Percentiles rank a stretch among this genome's conserved stretches.
Evolutionary conservation across 2,888 invertebrate genomes (phyloP).

Genomic region (Xanthia togata): DNA sequence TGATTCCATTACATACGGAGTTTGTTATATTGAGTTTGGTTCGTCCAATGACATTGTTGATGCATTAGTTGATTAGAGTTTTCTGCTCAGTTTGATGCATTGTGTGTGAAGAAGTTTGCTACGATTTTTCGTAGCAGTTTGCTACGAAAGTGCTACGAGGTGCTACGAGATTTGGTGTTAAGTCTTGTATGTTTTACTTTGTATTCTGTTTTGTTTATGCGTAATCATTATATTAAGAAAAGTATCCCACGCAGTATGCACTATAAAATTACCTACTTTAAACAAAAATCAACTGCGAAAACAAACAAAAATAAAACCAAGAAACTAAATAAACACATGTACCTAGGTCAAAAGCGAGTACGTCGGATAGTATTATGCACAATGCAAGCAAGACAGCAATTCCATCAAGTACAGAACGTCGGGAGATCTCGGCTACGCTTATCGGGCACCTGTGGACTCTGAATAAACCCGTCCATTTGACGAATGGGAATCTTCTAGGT

Average conservation of each 20-base stretch:
- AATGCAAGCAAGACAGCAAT: constrained; percentile 79
- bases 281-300: not conserved
- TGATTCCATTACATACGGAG: constrained; percentile 49
- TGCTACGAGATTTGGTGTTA: not conserved
- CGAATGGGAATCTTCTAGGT: constrained; percentile 69
- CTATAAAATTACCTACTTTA: not conserved
- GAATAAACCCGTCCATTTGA: constrained; percentile 84
- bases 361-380: constrained; percentile 76
- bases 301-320: constrained; percentile 19
- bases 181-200: not conserved
- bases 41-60: constrained; percentile 34
- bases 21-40: constrained; percentile 31
- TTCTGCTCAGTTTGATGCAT: constrained; percentile 25
- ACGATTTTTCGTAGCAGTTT: constrained; percentile 22
- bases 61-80: constrained; percentile 50
- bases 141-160: constrained; percentile 24
- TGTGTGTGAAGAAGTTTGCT: constrained; percentile 20
- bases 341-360: constrained; percentile 53
- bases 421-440: constrained; percentile 78
- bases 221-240: not conserved
- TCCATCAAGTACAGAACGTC: constrained; percentile 79
- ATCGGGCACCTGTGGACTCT: constrained; percentile 86
- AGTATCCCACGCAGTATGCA: not conserved
- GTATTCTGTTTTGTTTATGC: not conserved
- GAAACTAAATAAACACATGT: constrained; percentile 46